phyloP scores from a whole-genome alignment of 2,888 invertebrate genomes.

The Petrophora chlorosata region DNA sequence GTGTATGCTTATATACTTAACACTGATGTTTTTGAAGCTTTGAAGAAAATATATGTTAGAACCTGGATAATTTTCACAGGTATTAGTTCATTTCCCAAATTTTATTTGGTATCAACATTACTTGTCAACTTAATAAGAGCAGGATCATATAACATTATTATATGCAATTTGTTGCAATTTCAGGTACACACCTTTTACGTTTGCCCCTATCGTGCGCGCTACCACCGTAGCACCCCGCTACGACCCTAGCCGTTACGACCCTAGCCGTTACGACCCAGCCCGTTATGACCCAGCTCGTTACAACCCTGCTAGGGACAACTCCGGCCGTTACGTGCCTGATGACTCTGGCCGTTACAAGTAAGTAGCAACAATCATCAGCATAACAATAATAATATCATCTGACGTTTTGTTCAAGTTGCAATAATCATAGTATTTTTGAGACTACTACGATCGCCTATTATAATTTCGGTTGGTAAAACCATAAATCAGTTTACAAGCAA shows the following conservation, averaged over 20 bases:
- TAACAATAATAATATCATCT: too few species aligned
- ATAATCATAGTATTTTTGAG: too few species aligned
- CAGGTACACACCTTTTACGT: slow-evolving; percentile 41
- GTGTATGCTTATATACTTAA: too few species aligned
- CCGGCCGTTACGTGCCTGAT: slow-evolving; percentile 55
- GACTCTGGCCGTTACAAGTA: slow-evolving; percentile 67
- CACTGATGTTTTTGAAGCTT: too few species aligned
- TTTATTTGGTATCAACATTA: not conserved
- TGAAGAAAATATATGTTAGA: too few species aligned
- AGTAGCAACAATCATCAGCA: slow-evolving; percentile 28
- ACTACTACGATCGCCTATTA: too few species aligned
- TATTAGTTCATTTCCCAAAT: too few species aligned
- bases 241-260: slow-evolving; percentile 42
- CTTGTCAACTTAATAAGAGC: not conserved
- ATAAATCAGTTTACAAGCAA: too few species aligned
- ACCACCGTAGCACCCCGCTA: slow-evolving; percentile 43
- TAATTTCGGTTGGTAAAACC: too few species aligned
- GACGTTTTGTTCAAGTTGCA: too few species aligned
- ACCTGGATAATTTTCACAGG: too few species aligned
- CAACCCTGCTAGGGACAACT: slow-evolving; percentile 46
- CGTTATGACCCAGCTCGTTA: slow-evolving; percentile 52
- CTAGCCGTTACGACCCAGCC: slow-evolving; percentile 49
- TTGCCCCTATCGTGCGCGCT: slow-evolving; percentile 30
- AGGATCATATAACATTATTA: not conserved
- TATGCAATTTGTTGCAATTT: not conserved